A percentile compares a stretch with the other conserved stretches of the same genome.
phyloP scores from a whole-genome alignment of 2,113 vertebrate species.

The Circaetus cinerascens region DNA sequence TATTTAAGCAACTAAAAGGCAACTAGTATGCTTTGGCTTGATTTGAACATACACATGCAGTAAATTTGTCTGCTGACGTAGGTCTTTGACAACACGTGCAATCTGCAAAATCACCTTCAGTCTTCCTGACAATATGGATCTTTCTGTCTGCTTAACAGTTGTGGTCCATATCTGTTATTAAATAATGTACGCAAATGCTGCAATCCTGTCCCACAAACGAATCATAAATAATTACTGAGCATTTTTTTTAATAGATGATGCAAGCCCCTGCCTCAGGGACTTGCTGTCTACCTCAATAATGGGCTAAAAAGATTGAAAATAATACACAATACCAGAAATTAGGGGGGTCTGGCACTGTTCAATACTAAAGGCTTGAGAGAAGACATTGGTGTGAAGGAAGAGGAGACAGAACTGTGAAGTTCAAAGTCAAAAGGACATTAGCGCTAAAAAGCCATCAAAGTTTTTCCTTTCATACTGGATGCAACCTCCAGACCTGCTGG shows the following conservation, averaged over 20 bases:
- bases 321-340: neutral
- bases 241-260: neutral
- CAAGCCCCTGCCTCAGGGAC: neutral
- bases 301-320: neutral
- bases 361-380: neutral
- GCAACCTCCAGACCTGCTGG: neutral
- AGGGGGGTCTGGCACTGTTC: neutral
- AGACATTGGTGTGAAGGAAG: neutral
- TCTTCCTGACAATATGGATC: neutral
- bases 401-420: neutral
- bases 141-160: neutral
- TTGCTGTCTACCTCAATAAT: neutral
- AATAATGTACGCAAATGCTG: neutral
- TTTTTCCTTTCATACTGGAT: neutral
- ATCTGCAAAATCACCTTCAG: neutral
- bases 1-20: neutral
- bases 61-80: neutral
- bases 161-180: neutral
- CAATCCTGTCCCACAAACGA: neutral
- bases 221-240: conserved; percentile 18
- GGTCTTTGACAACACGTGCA: neutral
- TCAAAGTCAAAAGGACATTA: neutral
- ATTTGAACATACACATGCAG: neutral
- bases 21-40: neutral
- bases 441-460: neutral